These are phyloP conservation scores for Rhea pennata DNA, from an alignment of 2,113 vertebrate species.

Conservation along the genomic window DNA sequence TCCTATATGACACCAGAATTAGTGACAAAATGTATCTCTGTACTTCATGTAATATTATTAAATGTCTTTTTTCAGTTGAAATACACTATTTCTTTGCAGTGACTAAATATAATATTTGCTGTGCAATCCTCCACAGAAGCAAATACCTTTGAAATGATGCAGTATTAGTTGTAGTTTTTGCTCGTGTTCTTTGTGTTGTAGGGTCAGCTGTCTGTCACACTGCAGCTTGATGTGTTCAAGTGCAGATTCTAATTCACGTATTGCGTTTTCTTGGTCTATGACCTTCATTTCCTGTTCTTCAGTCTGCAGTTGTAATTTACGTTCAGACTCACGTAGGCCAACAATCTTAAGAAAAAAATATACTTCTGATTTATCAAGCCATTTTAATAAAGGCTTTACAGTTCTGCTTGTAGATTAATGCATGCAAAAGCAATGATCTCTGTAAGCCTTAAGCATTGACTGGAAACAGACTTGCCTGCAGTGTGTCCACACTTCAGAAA, in stretches of 20 bases:
- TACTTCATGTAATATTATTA: background rate
- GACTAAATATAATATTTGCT: background rate
- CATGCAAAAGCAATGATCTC: background rate
- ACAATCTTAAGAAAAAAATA: conserved; percentile 84
- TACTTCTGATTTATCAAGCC: background rate
- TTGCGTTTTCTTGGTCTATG: conserved; percentile 72
- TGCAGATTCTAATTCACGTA: conserved; percentile 80
- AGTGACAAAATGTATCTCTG: background rate
- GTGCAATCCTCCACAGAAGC: background rate
- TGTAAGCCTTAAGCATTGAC: background rate
- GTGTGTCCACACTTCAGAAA: background rate
- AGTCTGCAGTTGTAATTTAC: conserved; percentile 78
- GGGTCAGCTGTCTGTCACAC: conserved; percentile 82
- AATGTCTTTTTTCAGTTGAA: background rate
- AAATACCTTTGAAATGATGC: conserved; percentile 83
- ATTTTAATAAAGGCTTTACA: background rate
- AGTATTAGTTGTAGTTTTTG: conserved; percentile 84
- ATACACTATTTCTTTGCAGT: background rate
- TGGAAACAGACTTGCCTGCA: background rate
- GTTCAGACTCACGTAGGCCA: conserved; percentile 81
- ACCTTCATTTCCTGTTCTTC: conserved; percentile 84
- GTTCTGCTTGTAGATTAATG: background rate
- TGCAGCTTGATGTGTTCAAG: conserved; percentile 82
- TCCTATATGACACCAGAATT: background rate
- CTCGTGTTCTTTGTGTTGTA: conserved; percentile 86